These are phyloP conservation scores for Brachyhypopomus gauderio DNA, from an alignment of 2,113 vertebrate species.

Conservation along the genomic window DNA sequence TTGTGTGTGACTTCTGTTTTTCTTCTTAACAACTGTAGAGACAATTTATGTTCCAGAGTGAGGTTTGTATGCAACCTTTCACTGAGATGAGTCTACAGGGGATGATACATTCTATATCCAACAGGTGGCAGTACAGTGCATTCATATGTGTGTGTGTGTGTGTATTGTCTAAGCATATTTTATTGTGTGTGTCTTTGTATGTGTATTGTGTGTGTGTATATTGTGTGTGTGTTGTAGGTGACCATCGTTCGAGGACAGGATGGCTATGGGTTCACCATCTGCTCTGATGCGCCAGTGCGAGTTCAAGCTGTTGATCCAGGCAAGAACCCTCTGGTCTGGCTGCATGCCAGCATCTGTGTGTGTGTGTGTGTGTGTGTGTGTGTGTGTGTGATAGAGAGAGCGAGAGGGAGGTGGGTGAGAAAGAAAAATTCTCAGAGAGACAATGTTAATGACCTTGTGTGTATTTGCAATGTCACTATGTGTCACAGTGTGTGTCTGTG, in stretches of 20 bases:
- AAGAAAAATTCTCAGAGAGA: no score
- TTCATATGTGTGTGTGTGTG: constrained; percentile 21
- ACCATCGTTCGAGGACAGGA: constrained; percentile 89
- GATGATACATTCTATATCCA: background rate
- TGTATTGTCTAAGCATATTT: constrained; percentile 11
- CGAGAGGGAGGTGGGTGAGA: background rate
- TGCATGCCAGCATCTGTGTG: constrained; percentile 35
- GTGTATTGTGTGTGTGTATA: constrained; percentile 27
- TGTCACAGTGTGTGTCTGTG: background rate
- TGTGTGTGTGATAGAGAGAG: background rate
- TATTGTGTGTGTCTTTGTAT: background rate
- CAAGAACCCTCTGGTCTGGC: constrained; percentile 60
- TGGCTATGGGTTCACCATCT: constrained; percentile 96
- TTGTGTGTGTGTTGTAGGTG: constrained; percentile 77
- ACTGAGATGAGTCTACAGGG: background rate
- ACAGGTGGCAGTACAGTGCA: constrained; percentile 20
- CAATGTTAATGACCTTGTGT: background rate
- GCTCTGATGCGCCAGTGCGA: constrained; percentile 91
- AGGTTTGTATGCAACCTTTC: no score
- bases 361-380: constrained; percentile 27
- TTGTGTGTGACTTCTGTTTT: no score
- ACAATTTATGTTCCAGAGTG: no score
- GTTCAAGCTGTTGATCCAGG: constrained; percentile 95
- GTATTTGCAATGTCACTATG: background rate
- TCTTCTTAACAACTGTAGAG: no score